These are phyloP conservation scores for Philhelius pedissequus DNA, from an alignment of 2,888 invertebrate species.

Conservation along the genomic window DNA sequence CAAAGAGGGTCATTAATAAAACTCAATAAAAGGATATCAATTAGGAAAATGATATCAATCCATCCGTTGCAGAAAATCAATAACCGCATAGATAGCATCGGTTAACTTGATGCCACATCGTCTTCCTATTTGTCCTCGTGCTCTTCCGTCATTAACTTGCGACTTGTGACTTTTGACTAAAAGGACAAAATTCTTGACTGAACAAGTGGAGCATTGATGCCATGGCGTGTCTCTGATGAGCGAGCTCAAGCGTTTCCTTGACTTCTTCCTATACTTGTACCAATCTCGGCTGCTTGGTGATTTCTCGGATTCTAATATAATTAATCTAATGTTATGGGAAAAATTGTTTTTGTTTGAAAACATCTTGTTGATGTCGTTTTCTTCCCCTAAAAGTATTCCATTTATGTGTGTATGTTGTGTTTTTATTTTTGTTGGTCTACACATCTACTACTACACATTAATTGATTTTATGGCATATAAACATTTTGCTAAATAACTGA, in stretches of 20 bases:
- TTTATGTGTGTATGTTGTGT: neutral
- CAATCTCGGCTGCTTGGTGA: neutral
- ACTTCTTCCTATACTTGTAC: neutral
- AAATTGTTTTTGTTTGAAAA: conserved; percentile 38
- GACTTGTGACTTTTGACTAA: neutral
- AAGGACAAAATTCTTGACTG: neutral
- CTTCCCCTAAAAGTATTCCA: neutral
- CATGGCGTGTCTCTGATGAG: neutral
- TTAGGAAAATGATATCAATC: conserved; percentile 60
- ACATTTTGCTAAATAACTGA: conserved; percentile 48
- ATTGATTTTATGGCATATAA: conserved; percentile 53
- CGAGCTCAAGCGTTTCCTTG: neutral
- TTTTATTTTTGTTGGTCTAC: neutral
- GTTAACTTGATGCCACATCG: neutral
- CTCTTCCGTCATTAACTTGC: no score
- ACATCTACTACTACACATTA: neutral
- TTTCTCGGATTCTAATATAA: conserved; percentile 44
- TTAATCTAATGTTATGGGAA: conserved; percentile 41
- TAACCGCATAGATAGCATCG: conserved; percentile 10
- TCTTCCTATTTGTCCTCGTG: neutral
- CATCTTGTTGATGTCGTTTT: conserved; percentile 28
- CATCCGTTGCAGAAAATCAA: conserved; percentile 50
- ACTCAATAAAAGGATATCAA: conserved; percentile 58
- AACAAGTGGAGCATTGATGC: neutral
- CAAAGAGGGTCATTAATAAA: conserved; percentile 43